Evolutionary conservation across 2,113 vertebrate genomes (phyloP).

Genomic region (Uria lomvia): DNA sequence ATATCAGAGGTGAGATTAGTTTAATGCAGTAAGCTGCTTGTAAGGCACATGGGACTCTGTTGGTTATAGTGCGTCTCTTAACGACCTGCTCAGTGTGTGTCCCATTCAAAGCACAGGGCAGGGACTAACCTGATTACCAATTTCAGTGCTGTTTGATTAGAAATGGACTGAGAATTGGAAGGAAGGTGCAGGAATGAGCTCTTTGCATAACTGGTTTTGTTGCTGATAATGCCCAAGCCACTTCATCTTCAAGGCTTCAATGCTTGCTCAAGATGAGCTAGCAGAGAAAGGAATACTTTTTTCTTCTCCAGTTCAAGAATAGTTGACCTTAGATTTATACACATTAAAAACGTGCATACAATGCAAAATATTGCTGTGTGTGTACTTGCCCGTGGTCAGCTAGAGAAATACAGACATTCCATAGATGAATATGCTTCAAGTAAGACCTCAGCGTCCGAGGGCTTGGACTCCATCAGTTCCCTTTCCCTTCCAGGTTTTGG

Average conservation of each 20-base stretch:
- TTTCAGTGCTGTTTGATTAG: neutral
- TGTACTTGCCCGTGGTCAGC: neutral
- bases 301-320: neutral
- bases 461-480: neutral
- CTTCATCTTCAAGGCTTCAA: neutral
- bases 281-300: neutral
- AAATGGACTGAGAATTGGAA: neutral
- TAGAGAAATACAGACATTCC: neutral
- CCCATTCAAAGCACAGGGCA: neutral
- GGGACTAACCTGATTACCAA: neutral
- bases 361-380: rapidly evolving
- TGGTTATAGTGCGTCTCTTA: neutral
- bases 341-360: neutral
- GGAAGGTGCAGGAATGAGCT: neutral
- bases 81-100: neutral
- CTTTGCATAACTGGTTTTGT: neutral
- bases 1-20: neutral
- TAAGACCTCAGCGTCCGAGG: neutral
- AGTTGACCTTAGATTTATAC: neutral
- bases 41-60: neutral
- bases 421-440: neutral
- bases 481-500: neutral
- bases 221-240: neutral
- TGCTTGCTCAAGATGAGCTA: neutral
- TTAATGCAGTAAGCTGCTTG: neutral